A percentile compares a stretch with the other conserved stretches of the same genome.
Conservation (phyloP, 2,797 vertebrate genomes). For the Acipenser oxyrinchus region DNA sequence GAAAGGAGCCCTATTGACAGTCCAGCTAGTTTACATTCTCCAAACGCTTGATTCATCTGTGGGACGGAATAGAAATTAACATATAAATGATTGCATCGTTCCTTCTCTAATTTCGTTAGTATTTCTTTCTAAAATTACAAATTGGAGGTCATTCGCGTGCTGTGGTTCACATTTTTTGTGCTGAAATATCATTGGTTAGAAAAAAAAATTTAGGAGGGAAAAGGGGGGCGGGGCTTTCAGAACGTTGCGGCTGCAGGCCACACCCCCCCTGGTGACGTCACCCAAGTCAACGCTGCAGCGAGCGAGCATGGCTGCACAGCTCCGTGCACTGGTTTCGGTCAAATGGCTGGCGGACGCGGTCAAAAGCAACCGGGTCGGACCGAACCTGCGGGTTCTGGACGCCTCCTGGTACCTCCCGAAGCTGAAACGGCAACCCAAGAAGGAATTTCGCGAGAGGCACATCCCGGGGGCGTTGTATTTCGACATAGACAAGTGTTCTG, state of each 20-base stretch:
- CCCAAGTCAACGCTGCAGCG: neutral
- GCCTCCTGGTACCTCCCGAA: conserved; percentile 81
- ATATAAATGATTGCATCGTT: too few species aligned
- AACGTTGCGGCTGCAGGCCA: neutral
- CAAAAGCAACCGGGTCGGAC: conserved; percentile 48
- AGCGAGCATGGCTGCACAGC: conserved; percentile 64
- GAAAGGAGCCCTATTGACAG: too few species aligned
- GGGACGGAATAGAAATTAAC: too few species aligned
- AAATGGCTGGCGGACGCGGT: conserved; percentile 77
- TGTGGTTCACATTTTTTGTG: too few species aligned
- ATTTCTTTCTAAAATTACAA: too few species aligned
- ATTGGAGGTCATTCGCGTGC: too few species aligned
- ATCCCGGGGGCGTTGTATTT: conserved; percentile 81
- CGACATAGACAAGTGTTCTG: conserved; percentile 79
- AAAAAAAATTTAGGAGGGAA: neutral
- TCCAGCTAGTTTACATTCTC: too few species aligned
- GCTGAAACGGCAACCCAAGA: conserved; percentile 57
- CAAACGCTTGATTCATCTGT: too few species aligned
- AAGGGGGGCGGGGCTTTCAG: neutral
- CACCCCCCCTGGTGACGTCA: neutral
- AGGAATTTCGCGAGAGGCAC: conserved; percentile 72
- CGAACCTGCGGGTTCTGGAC: conserved; percentile 72
- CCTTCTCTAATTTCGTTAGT: too few species aligned
- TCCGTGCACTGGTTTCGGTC: conserved; percentile 64
- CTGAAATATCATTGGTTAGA: neutral